Percentiles rank a stretch among this genome's conserved stretches.
Conservation (phyloP, 2,888 invertebrate genomes). For the Vannuccia rotundouncinata region DNA sequence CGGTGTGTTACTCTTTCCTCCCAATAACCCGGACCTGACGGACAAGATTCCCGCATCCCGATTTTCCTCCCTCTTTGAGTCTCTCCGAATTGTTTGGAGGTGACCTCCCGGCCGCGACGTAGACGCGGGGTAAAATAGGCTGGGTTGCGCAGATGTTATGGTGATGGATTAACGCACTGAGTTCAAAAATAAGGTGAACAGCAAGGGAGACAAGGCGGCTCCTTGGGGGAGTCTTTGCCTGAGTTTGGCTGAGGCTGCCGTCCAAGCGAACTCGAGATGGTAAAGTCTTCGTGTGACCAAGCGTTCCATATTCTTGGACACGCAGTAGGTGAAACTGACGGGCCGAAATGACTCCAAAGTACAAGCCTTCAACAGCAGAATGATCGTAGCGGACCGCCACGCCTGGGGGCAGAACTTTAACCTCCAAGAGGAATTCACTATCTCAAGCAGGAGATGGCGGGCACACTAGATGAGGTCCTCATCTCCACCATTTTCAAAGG, state of each 20-base stretch:
- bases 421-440: neutral
- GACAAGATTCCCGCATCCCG: too few species aligned
- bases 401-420: too few species aligned
- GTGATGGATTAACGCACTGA: neutral
- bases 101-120: too few species aligned
- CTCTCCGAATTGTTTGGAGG: too few species aligned
- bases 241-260: neutral
- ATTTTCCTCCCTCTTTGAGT: too few species aligned
- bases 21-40: too few species aligned
- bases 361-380: neutral
- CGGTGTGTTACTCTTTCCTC: too few species aligned
- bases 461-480: neutral
- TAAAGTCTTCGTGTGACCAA: neutral
- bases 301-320: conserved; percentile 9
- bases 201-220: neutral
- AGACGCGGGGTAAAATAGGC: too few species aligned
- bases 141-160: too few species aligned
- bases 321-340: neutral
- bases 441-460: neutral
- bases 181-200: neutral
- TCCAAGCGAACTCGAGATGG: neutral
- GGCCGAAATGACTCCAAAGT: neutral
- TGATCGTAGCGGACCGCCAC: too few species aligned
- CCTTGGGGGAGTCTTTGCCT: neutral
- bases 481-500: too few species aligned